A percentile compares a stretch with the other conserved stretches of the same genome.
Evolutionary conservation across 2,113 vertebrate genomes (phyloP).

Genomic region (Laticauda colubrina): DNA sequence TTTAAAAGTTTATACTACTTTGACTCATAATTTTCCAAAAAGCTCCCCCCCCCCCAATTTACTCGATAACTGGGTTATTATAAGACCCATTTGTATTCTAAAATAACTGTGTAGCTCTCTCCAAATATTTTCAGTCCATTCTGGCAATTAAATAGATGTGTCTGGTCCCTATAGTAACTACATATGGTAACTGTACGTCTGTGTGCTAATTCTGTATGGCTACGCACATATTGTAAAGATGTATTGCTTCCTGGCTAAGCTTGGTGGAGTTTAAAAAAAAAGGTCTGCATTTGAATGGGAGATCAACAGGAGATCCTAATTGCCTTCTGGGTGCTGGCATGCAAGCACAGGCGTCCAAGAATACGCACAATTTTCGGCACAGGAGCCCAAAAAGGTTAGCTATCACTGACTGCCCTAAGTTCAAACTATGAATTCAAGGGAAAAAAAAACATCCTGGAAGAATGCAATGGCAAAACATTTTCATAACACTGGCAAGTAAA

Average conservation of each 20-base stretch:
- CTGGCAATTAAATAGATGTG: conserved; percentile 14
- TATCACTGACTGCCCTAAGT: background rate
- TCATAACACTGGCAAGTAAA: background rate
- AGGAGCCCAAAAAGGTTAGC: too few species aligned
- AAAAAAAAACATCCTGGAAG: background rate
- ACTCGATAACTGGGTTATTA: conserved; percentile 39
- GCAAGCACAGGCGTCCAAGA: too few species aligned
- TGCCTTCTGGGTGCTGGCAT: too few species aligned
- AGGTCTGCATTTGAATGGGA: background rate
- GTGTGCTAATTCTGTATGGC: conserved; percentile 32
- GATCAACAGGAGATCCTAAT: background rate
- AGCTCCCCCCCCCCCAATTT: background rate
- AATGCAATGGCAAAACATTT: background rate
- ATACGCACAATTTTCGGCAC: too few species aligned
- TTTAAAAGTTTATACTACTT: conserved; percentile 13
- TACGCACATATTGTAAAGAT: conserved; percentile 5
- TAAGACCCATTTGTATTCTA: background rate
- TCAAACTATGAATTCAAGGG: background rate
- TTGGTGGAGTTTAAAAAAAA: background rate
- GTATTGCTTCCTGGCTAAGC: background rate
- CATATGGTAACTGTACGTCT: conserved; percentile 33
- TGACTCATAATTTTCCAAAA: conserved; percentile 7
- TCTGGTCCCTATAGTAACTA: background rate
- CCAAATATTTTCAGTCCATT: background rate
- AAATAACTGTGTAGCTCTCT: background rate